Evolutionary conservation across 2,797 vertebrate species (phyloP).

Genomic region (Micropoecilia bifurca): DNA sequence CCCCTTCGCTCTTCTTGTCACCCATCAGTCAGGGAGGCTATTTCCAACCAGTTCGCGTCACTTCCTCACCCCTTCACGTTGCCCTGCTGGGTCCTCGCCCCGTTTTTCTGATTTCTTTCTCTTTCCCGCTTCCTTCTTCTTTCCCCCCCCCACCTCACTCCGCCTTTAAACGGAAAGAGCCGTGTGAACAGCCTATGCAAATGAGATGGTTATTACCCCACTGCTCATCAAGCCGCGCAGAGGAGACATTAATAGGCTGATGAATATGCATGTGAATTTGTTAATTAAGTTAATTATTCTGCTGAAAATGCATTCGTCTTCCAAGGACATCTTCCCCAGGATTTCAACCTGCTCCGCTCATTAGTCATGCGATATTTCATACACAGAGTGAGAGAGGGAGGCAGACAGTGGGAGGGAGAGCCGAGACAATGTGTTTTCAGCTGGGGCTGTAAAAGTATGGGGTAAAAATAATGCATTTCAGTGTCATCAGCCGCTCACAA

Average conservation of each 20-base stretch:
- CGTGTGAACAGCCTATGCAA: constrained; percentile 96
- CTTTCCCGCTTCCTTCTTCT: constrained; percentile 58
- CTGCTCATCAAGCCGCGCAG: constrained; percentile 98
- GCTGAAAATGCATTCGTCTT: constrained; percentile 99
- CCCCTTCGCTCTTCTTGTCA: constrained; percentile 56
- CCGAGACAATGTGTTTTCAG: constrained; percentile 73
- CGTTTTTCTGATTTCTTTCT: constrained; percentile 64
- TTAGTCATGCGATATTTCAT: constrained; percentile 93
- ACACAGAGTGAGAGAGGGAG: constrained; percentile 65
- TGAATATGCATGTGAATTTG: constrained; percentile 99
- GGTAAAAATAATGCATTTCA: constrained; percentile 74
- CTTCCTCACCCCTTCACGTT: constrained; percentile 68
- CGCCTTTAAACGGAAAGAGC: constrained; percentile 85
- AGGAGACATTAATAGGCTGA: constrained; percentile 99
- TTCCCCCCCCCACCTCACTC: constrained; percentile 64
- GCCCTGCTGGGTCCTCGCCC: constrained; percentile 57
- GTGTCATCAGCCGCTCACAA: constrained; percentile 67
- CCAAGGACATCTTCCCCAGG: constrained; percentile 99
- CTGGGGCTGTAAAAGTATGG: constrained; percentile 73
- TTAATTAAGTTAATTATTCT: constrained; percentile 99
- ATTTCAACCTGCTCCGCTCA: constrained; percentile 97
- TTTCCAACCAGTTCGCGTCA: constrained; percentile 66
- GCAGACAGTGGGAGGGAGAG: constrained; percentile 72
- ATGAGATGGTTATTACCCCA: constrained; percentile 98
- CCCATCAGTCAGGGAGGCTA: constrained; percentile 67